Conservation (phyloP, 1,140 invertebrate genomes). For the Sycobia sp. region DNA sequence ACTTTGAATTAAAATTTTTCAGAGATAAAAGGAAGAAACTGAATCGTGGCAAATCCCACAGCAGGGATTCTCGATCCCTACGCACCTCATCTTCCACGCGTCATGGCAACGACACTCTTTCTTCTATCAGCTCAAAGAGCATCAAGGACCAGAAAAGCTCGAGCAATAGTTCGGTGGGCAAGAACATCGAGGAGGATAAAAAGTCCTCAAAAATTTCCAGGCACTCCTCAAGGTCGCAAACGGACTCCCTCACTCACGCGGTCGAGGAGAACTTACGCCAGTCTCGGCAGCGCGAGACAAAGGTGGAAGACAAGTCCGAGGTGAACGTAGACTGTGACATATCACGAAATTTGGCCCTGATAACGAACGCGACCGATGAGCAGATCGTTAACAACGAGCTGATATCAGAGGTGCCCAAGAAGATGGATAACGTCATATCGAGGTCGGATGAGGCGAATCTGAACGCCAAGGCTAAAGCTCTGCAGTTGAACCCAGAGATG, state of each 20-base stretch:
- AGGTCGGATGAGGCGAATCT: conserved; percentile 34
- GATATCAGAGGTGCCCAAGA: conserved; percentile 16
- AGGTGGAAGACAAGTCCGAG: conserved; percentile 22
- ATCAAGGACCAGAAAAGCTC: too few relatives aligned
- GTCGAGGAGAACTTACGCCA: conserved; percentile 17
- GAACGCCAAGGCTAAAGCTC: conserved; percentile 39
- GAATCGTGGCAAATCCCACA: not conserved
- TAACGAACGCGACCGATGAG: conserved; percentile 44
- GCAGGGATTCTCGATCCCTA: not conserved
- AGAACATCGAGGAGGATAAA: too few relatives aligned
- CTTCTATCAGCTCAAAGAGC: too few relatives aligned
- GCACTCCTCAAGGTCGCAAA: not conserved
- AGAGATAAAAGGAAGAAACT: conserved; percentile 4
- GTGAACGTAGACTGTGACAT: conserved; percentile 35
- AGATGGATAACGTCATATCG: conserved; percentile 34
- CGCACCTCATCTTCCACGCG: conserved; percentile 6
- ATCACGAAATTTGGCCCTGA: conserved; percentile 54
- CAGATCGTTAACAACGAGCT: conserved; percentile 1
- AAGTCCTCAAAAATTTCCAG: conserved; percentile 11
- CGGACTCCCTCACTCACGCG: conserved; percentile 4
- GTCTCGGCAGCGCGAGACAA: not conserved
- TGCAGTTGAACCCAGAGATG: conserved; percentile 43
- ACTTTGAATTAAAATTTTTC: too few relatives aligned
- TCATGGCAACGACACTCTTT: not conserved
- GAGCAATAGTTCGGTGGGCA: too few relatives aligned